Conservation (phyloP, 2,113 vertebrate genomes). For the Cranoglanis bouderius region DNA sequence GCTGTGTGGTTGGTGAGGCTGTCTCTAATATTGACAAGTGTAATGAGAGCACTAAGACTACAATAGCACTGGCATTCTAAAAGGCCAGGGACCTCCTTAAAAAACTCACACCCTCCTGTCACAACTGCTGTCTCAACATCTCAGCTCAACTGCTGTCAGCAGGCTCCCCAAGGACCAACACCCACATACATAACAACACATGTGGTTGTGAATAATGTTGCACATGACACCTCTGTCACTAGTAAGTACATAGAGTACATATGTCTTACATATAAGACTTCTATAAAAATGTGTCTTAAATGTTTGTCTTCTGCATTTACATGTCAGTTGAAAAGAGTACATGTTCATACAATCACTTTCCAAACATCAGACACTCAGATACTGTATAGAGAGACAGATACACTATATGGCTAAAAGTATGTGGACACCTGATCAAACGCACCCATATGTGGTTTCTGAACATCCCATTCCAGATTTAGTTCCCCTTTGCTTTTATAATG, state of each 20-base stretch:
- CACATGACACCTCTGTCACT: not conserved
- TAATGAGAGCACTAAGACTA: constrained; percentile 65
- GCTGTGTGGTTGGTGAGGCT: constrained; percentile 45
- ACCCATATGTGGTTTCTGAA: not conserved
- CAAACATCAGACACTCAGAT: not conserved
- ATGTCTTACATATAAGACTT: not conserved
- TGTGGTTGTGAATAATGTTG: not conserved
- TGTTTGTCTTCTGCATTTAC: not conserved
- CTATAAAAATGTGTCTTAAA: not conserved
- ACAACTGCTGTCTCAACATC: constrained; percentile 28
- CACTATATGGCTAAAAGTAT: not conserved
- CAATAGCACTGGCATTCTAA: constrained; percentile 66
- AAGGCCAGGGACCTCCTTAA: constrained; percentile 62
- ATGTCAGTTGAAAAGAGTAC: not conserved
- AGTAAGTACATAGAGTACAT: not conserved
- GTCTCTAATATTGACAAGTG: constrained; percentile 62
- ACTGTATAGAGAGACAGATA: not conserved
- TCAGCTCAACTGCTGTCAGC: too few relatives aligned
- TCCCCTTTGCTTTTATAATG: not conserved
- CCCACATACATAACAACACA: constrained; percentile 31
- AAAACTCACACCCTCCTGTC: constrained; percentile 65
- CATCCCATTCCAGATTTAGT: not conserved
- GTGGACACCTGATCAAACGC: not conserved
- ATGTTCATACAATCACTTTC: not conserved
- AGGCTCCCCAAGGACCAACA: constrained; percentile 23